Evolutionary conservation across 2,113 vertebrate species (phyloP).

Genomic region (Carettochelys insculpta): DNA sequence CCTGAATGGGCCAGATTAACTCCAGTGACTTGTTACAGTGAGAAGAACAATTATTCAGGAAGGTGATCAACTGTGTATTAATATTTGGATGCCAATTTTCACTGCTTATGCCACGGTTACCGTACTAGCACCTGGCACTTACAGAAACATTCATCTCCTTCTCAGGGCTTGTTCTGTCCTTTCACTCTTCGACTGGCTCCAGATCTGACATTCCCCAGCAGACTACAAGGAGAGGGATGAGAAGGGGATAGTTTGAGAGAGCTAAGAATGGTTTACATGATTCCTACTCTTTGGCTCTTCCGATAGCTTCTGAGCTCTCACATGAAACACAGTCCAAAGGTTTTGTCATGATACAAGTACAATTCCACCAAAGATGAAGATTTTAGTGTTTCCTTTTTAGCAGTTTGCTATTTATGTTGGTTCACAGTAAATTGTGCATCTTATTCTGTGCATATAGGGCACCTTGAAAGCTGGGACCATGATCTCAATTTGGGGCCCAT

Average conservation of each 20-base stretch:
- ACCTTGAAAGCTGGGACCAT: not conserved
- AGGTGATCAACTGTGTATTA: not conserved
- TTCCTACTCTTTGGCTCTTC: not conserved
- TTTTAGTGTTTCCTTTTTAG: not conserved
- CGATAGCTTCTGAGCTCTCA: not conserved
- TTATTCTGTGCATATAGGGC: not conserved
- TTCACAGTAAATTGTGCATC: not conserved
- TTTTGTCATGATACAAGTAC: not conserved
- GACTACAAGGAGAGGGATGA: not conserved
- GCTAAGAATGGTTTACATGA: not conserved
- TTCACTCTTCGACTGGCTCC: not conserved
- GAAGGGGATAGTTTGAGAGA: not conserved
- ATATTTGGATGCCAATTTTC: not conserved
- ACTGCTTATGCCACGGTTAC: not conserved
- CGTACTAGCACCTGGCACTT: not conserved
- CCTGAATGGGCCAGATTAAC: not conserved
- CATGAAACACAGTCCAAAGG: not conserved
- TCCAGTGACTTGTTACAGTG: not conserved
- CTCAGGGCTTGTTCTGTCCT: not conserved
- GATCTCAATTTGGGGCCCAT: not conserved
- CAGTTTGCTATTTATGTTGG: not conserved
- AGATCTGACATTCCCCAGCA: not conserved
- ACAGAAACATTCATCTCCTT: not conserved
- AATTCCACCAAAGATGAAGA: not conserved
- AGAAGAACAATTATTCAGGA: not conserved